Conservation (phyloP, 2,113 vertebrate genomes). For the Grammomys dolichurus region DNA sequence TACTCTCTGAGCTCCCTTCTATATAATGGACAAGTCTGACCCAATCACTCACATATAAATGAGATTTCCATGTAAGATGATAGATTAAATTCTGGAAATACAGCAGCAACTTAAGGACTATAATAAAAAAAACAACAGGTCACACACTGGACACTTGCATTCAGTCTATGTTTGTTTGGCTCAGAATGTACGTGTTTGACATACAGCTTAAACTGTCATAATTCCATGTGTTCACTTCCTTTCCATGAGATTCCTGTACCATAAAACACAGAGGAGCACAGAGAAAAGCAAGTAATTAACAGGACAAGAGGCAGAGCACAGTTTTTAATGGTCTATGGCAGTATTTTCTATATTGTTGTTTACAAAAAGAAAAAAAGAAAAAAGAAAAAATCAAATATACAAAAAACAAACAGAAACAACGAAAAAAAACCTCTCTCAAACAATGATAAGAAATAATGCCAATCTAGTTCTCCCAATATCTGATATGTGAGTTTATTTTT, state of each 20-base stretch:
- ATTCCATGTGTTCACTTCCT: neutral
- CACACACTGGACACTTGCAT: neutral
- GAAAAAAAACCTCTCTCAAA: neutral
- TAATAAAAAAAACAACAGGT: neutral
- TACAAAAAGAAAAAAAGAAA: neutral
- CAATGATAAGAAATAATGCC: neutral
- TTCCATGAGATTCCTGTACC: neutral
- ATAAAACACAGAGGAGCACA: neutral
- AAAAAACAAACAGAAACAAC: neutral
- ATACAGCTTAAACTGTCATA: neutral
- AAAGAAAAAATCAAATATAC: neutral
- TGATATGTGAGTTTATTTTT: neutral
- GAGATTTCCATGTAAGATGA: neutral
- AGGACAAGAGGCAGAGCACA: neutral
- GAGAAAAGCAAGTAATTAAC: neutral
- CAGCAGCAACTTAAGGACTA: neutral
- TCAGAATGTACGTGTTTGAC: neutral
- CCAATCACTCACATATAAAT: neutral
- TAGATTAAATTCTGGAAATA: constrained; percentile 12
- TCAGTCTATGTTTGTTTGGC: neutral
- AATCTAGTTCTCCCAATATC: neutral
- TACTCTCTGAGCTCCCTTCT: neutral
- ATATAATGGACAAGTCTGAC: neutral
- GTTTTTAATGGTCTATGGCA: neutral
- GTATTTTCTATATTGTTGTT: neutral